Evolutionary conservation across 2,113 vertebrate species (phyloP).

Genomic region (Apus apus): DNA sequence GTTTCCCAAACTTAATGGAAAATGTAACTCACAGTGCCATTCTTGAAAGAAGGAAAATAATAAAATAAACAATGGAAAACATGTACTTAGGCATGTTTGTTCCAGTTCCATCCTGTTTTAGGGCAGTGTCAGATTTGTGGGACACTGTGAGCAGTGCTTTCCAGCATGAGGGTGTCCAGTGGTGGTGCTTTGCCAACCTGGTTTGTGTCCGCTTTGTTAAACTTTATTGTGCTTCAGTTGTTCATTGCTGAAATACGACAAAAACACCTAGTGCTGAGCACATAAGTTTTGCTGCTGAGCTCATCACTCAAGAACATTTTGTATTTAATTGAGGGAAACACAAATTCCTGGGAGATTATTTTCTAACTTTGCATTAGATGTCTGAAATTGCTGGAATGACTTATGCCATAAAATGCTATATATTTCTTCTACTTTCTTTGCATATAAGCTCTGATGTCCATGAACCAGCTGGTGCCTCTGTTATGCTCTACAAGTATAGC

Average conservation of each 20-base stretch:
- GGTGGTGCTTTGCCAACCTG: neutral
- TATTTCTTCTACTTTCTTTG: neutral
- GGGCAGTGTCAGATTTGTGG: neutral
- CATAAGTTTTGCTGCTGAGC: neutral
- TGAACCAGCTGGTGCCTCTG: neutral
- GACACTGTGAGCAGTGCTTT: neutral
- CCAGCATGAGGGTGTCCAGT: neutral
- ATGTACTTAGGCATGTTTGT: neutral
- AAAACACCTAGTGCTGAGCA: neutral
- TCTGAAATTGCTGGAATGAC: neutral
- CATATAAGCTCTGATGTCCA: neutral
- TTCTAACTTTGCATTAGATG: neutral
- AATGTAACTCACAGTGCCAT: neutral
- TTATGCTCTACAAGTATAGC: neutral
- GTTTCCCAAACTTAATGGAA: constrained; percentile 28
- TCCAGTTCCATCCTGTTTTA: neutral
- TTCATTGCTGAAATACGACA: neutral
- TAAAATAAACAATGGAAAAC: neutral
- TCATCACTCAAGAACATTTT: neutral
- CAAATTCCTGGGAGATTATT: neutral
- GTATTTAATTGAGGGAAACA: neutral
- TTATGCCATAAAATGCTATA: neutral
- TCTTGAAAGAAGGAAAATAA: neutral
- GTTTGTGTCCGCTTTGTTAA: neutral
- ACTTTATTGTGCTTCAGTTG: neutral